Conservation (phyloP, 30 jellyfish, hydroid and myxozoan genomes). For the Mastigias papua region DNA sequence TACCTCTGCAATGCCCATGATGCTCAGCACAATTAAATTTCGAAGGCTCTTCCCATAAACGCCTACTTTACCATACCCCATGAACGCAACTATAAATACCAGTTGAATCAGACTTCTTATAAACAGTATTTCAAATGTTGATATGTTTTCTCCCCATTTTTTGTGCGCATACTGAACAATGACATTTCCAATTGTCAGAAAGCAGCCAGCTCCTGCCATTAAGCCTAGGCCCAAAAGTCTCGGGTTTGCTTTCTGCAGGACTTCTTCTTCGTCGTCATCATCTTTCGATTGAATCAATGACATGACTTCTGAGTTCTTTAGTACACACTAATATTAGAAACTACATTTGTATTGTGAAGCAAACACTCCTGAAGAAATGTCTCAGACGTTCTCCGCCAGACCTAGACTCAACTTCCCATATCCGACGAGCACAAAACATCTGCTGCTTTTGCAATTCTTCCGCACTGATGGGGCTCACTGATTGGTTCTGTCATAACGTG, state of each 20-base stretch:
- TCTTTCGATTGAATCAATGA: constrained; percentile 20
- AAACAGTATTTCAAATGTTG: constrained; percentile 85
- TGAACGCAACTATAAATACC: constrained; percentile 74
- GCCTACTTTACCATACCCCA: constrained; percentile 84
- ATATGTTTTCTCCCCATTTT: constrained; percentile 44
- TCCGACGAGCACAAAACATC: constrained; percentile 16
- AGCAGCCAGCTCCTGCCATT: constrained; percentile 98
- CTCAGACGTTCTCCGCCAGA: no score
- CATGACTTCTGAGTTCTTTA: constrained; percentile 1
- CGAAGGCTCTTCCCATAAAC: constrained; percentile 74
- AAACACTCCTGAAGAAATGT: background rate
- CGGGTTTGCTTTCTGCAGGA: constrained; percentile 41
- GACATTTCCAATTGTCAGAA: constrained; percentile 89
- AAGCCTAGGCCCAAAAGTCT: constrained; percentile 78
- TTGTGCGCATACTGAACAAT: constrained; percentile 80
- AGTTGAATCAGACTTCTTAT: constrained; percentile 82
- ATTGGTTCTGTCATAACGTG: constrained; percentile 8
- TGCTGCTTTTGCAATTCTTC: constrained; percentile 44
- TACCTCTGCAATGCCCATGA: constrained; percentile 94
- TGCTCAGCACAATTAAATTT: constrained; percentile 63
- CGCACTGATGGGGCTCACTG: constrained; percentile 5
- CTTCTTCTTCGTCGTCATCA: constrained; percentile 15
- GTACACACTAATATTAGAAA: background rate
- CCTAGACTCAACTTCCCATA: no score
- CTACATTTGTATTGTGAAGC: background rate